phyloP scores from a whole-genome alignment of 1,140 invertebrate species.

The Drosophila arawakana region DNA sequence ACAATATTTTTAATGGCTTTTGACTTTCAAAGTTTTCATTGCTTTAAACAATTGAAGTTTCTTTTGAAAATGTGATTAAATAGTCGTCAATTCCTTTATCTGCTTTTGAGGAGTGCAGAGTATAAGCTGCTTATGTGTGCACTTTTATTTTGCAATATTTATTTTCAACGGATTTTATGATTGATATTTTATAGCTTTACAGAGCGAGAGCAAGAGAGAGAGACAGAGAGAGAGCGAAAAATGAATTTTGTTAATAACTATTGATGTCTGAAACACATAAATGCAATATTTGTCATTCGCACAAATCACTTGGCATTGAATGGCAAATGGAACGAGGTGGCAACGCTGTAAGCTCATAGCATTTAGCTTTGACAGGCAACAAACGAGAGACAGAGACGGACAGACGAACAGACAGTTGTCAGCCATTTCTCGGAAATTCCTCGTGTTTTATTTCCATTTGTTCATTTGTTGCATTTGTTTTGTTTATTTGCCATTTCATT shows the following conservation, averaged over 20 bases:
- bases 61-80: too few species aligned
- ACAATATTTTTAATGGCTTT: neutral
- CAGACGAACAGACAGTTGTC: neutral
- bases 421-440: neutral
- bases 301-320: conserved; percentile 4
- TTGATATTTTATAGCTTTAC: neutral
- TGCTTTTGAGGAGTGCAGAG: neutral
- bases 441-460: neutral
- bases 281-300: conserved; percentile 19
- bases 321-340: conserved; percentile 13
- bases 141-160: neutral
- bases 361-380: neutral
- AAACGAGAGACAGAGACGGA: too few species aligned
- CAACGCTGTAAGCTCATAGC: neutral
- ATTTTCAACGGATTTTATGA: neutral
- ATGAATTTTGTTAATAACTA: neutral
- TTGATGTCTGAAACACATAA: neutral
- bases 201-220: neutral
- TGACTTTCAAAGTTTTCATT: neutral
- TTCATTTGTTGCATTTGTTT: neutral
- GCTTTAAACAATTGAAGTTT: neutral
- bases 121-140: conserved; percentile 13
- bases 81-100: neutral
- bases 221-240: neutral
- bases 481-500: neutral